phyloP scores from a whole-genome alignment of 1,140 invertebrate species.

The Maniola jurtina region DNA sequence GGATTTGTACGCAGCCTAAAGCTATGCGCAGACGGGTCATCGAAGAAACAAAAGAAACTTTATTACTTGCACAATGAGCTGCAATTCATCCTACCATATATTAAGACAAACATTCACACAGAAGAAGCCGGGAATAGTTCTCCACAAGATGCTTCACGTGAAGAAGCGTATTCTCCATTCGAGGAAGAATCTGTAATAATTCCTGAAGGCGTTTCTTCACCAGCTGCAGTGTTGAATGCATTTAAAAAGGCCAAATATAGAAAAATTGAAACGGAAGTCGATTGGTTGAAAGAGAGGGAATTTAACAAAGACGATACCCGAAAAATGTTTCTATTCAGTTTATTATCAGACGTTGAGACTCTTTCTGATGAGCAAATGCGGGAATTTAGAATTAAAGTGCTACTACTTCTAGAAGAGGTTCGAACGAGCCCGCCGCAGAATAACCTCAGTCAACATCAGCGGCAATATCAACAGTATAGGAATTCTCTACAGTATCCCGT shows the following conservation, averaged over 20 bases:
- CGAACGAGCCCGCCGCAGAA: neutral
- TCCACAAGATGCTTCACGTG: neutral
- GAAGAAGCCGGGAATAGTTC: neutral
- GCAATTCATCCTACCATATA: neutral
- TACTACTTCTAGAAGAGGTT: neutral
- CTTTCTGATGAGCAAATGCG: neutral
- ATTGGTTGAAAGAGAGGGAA: neutral
- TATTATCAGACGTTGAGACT: conserved; percentile 1
- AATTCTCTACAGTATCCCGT: neutral
- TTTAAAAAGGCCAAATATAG: neutral
- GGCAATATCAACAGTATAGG: neutral
- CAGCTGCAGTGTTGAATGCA: neutral
- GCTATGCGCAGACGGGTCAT: neutral
- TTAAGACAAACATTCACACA: neutral
- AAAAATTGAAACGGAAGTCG: neutral
- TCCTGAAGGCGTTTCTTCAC: neutral
- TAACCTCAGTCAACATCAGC: neutral
- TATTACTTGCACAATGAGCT: neutral
- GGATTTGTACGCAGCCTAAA: neutral
- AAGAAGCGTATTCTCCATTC: neutral
- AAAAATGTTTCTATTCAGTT: conserved; percentile 1
- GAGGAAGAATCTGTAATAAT: neutral
- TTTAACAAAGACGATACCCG: neutral
- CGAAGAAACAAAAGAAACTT: neutral
- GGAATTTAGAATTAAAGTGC: neutral